These are phyloP conservation scores for Venturia canescens DNA, from an alignment of 1,140 invertebrate species.

Conservation along the genomic window DNA sequence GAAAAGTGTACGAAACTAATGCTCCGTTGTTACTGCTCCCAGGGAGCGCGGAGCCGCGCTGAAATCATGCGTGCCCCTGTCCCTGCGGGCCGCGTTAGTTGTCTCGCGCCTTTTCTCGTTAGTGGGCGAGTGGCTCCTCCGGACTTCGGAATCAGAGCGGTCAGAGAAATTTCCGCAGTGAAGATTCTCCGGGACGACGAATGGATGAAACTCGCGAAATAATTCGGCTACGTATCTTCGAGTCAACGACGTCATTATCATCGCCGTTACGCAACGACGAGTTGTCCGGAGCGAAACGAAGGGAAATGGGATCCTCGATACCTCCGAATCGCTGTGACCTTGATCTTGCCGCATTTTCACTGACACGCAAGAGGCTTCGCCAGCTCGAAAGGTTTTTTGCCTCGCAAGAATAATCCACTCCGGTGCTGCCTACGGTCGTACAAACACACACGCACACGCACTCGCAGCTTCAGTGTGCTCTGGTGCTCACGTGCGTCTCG, in stretches of 20 bases:
- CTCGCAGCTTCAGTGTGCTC: neutral
- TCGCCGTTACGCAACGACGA: neutral
- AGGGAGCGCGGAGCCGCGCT: too few species aligned
- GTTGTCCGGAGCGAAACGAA: neutral
- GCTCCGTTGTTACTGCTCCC: too few species aligned
- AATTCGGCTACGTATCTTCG: too few species aligned
- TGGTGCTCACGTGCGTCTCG: conserved; percentile 17
- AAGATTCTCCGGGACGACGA: too few species aligned
- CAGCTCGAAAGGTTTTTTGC: neutral
- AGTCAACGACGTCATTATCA: neutral
- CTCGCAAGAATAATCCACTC: neutral
- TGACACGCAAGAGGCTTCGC: conserved; percentile 1
- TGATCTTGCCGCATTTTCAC: conserved; percentile 15
- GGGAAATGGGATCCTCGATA: conserved; percentile 7
- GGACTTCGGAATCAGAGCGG: too few species aligned
- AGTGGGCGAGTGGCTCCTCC: too few species aligned
- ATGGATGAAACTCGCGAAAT: too few species aligned
- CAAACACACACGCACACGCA: neutral
- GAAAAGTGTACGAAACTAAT: too few species aligned
- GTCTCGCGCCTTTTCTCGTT: too few species aligned
- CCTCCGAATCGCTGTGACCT: neutral
- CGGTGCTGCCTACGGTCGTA: neutral
- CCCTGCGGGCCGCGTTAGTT: too few species aligned
- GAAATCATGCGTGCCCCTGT: too few species aligned
- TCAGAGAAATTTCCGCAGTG: too few species aligned